Percentiles rank a stretch among this genome's conserved stretches.
phyloP scores from a whole-genome alignment of 2,797 vertebrate genomes.

The Danio tinwini region DNA sequence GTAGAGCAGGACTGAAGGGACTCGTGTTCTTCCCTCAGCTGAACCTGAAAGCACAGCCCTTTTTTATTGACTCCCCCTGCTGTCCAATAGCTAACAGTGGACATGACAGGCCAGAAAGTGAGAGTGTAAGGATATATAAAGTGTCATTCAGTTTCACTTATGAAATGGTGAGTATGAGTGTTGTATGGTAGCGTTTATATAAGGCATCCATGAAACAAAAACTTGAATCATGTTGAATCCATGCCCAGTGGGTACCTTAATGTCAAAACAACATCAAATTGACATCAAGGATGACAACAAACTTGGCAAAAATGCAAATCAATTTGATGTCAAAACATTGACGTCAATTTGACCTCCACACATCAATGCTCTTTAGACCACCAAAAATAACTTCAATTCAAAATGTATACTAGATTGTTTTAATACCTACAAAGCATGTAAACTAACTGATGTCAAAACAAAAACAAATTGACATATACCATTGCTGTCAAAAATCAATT shows the following conservation, averaged over 20 bases:
- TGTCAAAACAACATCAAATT: too few species aligned
- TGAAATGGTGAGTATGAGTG: neutral
- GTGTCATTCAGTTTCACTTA: constrained; percentile 1
- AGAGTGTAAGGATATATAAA: constrained; percentile 2
- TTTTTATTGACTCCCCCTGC: neutral
- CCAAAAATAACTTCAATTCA: too few species aligned
- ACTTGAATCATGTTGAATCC: neutral
- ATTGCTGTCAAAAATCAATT: too few species aligned
- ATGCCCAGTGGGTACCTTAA: neutral
- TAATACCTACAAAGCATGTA: too few species aligned
- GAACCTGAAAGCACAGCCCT: constrained; percentile 9
- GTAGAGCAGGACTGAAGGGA: neutral
- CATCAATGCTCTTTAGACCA: too few species aligned
- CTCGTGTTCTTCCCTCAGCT: neutral
- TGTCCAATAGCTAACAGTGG: neutral
- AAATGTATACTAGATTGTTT: too few species aligned
- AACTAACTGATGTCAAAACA: too few species aligned
- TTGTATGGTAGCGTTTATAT: neutral
- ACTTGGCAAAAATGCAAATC: too few species aligned
- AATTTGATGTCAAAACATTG: too few species aligned
- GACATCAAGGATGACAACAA: too few species aligned
- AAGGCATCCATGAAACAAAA: neutral
- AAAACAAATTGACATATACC: too few species aligned
- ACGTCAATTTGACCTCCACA: too few species aligned
- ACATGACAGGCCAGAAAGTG: constrained; percentile 5